These are phyloP conservation scores for Tragulus kanchil DNA, from an alignment of 2,113 vertebrate species.

Conservation along the genomic window DNA sequence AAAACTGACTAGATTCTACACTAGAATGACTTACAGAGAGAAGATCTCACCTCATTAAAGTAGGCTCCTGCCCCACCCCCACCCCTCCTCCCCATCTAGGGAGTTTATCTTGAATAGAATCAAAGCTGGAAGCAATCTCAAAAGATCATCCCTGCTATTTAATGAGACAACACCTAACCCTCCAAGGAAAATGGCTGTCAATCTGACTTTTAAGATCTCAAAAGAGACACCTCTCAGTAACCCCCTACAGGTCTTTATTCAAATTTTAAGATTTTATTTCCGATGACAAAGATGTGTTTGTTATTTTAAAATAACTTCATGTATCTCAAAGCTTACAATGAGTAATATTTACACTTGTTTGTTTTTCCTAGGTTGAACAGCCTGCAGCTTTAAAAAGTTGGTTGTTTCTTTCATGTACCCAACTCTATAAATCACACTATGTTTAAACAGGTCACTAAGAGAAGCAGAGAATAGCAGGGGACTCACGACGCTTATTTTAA, in stretches of 20 bases:
- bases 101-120: background rate
- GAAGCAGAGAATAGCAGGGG: background rate
- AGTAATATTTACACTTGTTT: background rate
- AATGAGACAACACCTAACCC: background rate
- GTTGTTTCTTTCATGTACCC: background rate
- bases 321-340: background rate
- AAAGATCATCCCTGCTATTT: background rate
- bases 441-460: conserved; percentile 4
- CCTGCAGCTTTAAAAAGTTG: background rate
- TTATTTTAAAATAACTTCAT: conserved; percentile 28
- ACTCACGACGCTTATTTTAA: conserved; percentile 30
- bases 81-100: background rate
- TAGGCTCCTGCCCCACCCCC: background rate
- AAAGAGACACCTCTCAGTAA: background rate
- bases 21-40: background rate
- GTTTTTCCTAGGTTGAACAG: background rate
- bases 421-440: conserved; percentile 9
- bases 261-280: conserved; percentile 28
- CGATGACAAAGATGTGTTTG: background rate
- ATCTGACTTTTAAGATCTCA: background rate
- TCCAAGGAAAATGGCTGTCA: background rate
- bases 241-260: background rate
- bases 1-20: conserved; percentile 15
- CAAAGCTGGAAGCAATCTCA: background rate
- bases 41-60: background rate